Conservation (phyloP, 2,797 vertebrate species). For the Enteromius afrohamiltoni region DNA sequence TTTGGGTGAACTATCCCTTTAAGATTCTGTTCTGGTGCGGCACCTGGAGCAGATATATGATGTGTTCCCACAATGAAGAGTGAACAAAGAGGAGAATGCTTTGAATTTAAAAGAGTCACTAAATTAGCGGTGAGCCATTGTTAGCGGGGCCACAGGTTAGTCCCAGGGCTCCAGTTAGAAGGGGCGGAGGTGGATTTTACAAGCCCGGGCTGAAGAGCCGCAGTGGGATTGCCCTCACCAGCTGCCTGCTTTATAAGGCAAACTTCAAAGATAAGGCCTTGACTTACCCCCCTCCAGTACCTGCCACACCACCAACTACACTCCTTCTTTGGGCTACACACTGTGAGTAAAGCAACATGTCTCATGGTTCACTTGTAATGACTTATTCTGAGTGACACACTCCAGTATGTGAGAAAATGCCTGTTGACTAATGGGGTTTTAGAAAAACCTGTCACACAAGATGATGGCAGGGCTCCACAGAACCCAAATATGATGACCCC, state of each 20-base stretch:
- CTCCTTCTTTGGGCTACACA: slow-evolving; percentile 43
- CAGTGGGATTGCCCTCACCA: slow-evolving; percentile 77
- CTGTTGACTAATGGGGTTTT: slow-evolving; percentile 34
- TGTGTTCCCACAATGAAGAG: slow-evolving; percentile 61
- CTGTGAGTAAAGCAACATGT: slow-evolving; percentile 47
- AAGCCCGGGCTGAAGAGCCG: slow-evolving; percentile 72
- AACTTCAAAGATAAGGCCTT: slow-evolving; percentile 74
- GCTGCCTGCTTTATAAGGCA: slow-evolving; percentile 80
- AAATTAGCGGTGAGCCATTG: slow-evolving; percentile 56
- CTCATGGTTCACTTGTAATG: slow-evolving; percentile 47
- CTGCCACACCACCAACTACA: slow-evolving; percentile 41
- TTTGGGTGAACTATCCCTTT: not conserved
- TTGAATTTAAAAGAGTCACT: slow-evolving; percentile 70
- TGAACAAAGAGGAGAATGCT: slow-evolving; percentile 77
- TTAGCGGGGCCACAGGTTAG: slow-evolving; percentile 52
- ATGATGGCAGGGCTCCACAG: slow-evolving; percentile 1
- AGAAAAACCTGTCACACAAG: slow-evolving; percentile 17
- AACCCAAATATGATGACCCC: not conserved
- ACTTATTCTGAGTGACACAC: slow-evolving; percentile 48
- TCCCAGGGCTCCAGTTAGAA: slow-evolving; percentile 54
- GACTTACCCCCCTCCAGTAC: slow-evolving; percentile 44
- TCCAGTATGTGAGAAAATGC: slow-evolving; percentile 38
- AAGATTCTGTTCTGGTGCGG: not conserved
- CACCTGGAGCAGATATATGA: slow-evolving; percentile 51
- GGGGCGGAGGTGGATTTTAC: slow-evolving; percentile 70